Base-by-base conservation (phyloP, 2,797 vertebrate genomes). In the Kryptopterus vitreolus region DNA sequence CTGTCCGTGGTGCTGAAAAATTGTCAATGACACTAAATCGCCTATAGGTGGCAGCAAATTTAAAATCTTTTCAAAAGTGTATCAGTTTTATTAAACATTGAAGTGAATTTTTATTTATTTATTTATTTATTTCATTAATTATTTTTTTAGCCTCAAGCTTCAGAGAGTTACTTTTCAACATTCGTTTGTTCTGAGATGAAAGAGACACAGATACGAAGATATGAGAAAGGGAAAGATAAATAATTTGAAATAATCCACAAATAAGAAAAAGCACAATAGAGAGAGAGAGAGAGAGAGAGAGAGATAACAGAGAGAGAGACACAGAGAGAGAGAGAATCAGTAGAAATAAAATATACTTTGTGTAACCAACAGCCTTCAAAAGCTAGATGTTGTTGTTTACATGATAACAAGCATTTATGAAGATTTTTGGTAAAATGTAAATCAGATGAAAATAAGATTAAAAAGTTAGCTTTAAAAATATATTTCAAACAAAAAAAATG, bases 1-100 rank as follows among this genome's bases (percentile, higher is more conserved):
- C 68, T 82, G 75, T 80, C 81, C 43, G 1, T 66, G 76, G 68
- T 79, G 33, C 71, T 43, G 53, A 70, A 48, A 20, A 29, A 0
- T 43, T 66, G 22, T 66, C n/a, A 8, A 0, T 24, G 38, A 24
- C 22, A n/a, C 18, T 43, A 43, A 43, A 1, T 43, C 33, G 20
- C 22, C 5, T 43, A 3, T 13, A 43, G 22, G 22, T 43, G 63
- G 20, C 4, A 3, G 12, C 4, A 66, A 5, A 66, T 43, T 38
- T 13, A 16, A 6, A 16, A 26, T 26, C 10, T 48, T 68, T 16
- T 26, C n/a, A 24, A 65, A 9, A 43, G 7, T 13, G 1, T 26
- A 10, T 68, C 24, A 68, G 9, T 9, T 26, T 7, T 16, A 48
- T n/a, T n/a, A n/a, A n/a, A n/a, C n/a, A n/a, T n/a, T n/a, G n/a